A percentile compares a stretch with the other conserved stretches of the same genome.
These are phyloP conservation scores for Gorsachius goisagi DNA, from an alignment of 2,113 vertebrate species.

Conservation along the genomic window DNA sequence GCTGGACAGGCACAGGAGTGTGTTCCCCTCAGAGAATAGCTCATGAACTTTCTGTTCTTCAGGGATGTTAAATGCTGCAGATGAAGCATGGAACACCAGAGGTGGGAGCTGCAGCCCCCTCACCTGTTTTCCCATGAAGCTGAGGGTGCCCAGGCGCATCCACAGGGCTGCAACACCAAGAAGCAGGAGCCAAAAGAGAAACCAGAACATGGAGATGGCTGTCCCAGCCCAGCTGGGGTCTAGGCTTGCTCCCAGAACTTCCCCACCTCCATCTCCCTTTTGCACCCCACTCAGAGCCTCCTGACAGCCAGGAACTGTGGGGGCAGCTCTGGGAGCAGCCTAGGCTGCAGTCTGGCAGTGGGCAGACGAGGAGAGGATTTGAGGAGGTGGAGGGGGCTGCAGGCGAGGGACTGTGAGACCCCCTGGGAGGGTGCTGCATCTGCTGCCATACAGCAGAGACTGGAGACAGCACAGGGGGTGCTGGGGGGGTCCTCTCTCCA, in stretches of 20 bases:
- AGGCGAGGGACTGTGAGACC: not conserved
- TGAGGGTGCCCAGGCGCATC: not conserved
- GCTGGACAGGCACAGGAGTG: not conserved
- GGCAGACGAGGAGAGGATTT: not conserved
- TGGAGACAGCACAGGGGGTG: fast-evolving
- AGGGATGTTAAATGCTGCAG: not conserved
- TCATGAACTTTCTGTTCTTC: not conserved
- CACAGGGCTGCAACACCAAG: not conserved
- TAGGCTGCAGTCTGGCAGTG: not conserved
- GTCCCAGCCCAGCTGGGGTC: not conserved
- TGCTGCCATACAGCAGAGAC: not conserved
- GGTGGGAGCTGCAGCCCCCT: not conserved
- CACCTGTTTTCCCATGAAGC: not conserved
- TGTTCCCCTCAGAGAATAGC: not conserved
- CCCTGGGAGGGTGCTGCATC: not conserved
- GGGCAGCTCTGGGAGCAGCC: not conserved
- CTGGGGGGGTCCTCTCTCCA: not conserved
- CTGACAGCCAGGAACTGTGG: not conserved
- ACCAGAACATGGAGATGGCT: fast-evolving
- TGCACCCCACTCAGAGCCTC: not conserved
- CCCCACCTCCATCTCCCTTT: not conserved
- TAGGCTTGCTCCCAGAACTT: not conserved
- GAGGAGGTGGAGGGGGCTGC: not conserved
- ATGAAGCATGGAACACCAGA: not conserved
- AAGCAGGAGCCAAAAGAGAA: not conserved